Conservation (phyloP, 2,888 invertebrate genomes). For the Leptinotarsa rubiginosa region DNA sequence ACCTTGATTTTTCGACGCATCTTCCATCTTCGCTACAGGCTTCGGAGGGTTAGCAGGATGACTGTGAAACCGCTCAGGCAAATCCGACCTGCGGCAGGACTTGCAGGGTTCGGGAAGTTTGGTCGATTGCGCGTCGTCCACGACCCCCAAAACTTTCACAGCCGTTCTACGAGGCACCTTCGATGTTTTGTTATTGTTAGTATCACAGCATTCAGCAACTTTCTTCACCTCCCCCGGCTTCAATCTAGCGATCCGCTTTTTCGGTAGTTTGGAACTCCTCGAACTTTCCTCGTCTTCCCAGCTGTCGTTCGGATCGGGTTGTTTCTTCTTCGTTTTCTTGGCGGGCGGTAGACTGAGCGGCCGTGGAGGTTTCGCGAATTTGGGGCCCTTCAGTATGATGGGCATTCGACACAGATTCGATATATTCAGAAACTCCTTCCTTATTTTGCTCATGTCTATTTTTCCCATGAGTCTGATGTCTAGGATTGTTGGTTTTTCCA, state of each 20-base stretch:
- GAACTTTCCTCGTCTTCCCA: slow-evolving; percentile 58
- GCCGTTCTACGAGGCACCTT: slow-evolving; percentile 17
- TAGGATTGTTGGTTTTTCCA: slow-evolving; percentile 70
- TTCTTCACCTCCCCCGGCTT: slow-evolving; percentile 25
- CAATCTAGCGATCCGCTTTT: background rate
- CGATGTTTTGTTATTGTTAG: slow-evolving; percentile 39
- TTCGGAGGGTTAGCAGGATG: slow-evolving; percentile 64
- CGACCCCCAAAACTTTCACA: slow-evolving; percentile 19
- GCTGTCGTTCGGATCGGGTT: slow-evolving; percentile 52
- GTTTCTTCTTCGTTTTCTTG: slow-evolving; percentile 46
- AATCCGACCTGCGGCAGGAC: slow-evolving; percentile 76
- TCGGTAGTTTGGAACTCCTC: slow-evolving; percentile 32
- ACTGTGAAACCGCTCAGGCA: slow-evolving; percentile 76
- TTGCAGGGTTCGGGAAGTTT: slow-evolving; percentile 71
- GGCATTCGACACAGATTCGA: slow-evolving; percentile 63
- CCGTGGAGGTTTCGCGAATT: slow-evolving; percentile 44
- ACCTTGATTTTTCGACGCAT: slow-evolving; percentile 50
- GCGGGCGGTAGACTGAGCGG: slow-evolving; percentile 54
- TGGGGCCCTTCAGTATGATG: slow-evolving; percentile 48
- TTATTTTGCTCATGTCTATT: slow-evolving; percentile 71
- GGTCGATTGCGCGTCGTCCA: slow-evolving; percentile 50
- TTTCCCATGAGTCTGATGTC: slow-evolving; percentile 68
- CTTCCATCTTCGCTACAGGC: slow-evolving; percentile 28
- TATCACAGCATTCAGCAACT: slow-evolving; percentile 29
- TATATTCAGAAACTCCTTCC: slow-evolving; percentile 68